These are phyloP conservation scores for Callyntrura guangdongensis DNA, from an alignment of 2,888 invertebrate species.

Conservation along the genomic window DNA sequence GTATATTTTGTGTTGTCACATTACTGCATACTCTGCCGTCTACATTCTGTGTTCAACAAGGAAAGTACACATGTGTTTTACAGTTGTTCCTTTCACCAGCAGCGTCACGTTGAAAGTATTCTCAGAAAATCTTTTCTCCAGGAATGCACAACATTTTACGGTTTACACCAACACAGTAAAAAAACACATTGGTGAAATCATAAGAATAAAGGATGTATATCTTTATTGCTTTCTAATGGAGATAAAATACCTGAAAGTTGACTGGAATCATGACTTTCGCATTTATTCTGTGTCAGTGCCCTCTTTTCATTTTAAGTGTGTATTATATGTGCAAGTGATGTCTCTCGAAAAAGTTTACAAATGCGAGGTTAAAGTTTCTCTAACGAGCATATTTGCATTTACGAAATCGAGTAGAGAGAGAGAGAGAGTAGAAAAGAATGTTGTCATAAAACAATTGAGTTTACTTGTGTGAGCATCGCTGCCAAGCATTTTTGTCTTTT, in stretches of 20 bases:
- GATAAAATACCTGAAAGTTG: conserved; percentile 34
- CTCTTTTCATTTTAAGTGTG: conserved; percentile 5
- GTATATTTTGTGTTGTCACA: neutral
- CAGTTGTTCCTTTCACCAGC: neutral
- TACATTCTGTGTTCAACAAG: too few species aligned
- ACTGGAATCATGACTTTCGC: neutral
- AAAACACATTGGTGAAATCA: neutral
- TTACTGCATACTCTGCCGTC: too few species aligned
- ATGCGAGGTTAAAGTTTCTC: conserved; percentile 1
- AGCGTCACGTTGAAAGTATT: neutral
- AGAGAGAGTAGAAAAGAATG: neutral
- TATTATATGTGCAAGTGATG: conserved; percentile 14
- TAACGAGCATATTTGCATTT: conserved; percentile 19
- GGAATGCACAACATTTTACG: neutral
- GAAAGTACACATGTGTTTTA: neutral
- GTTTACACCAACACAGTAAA: neutral
- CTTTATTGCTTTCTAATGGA: conserved; percentile 22
- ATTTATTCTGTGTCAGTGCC: neutral
- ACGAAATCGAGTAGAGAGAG: neutral
- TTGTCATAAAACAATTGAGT: conserved; percentile 2
- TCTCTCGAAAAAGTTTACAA: neutral
- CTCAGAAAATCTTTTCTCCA: neutral
- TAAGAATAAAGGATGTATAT: neutral
- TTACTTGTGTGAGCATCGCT: neutral
- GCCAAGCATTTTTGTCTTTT: neutral